These are phyloP conservation scores for Hypanus sabinus DNA, from an alignment of 2,113 vertebrate species.

Conservation along the genomic window DNA sequence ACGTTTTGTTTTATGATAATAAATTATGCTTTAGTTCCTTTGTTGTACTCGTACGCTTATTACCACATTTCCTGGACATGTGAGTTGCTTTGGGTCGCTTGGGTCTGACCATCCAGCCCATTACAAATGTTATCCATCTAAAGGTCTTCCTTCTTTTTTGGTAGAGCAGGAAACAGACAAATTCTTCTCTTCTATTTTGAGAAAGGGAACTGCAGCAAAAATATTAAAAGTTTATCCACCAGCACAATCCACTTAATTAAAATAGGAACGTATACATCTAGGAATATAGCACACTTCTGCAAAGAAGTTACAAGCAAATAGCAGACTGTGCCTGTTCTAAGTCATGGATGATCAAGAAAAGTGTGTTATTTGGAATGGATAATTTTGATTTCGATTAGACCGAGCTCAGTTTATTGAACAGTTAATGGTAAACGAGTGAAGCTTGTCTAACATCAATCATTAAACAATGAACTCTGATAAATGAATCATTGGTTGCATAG, in stretches of 20 bases:
- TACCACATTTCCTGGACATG: too few relatives aligned
- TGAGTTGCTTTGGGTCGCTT: too few relatives aligned
- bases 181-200: not conserved
- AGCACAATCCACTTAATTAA: not conserved
- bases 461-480: constrained; percentile 5
- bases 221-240: not conserved
- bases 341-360: not conserved
- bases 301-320: not conserved
- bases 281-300: not conserved
- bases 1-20: too few relatives aligned
- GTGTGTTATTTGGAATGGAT: not conserved
- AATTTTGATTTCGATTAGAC: not conserved
- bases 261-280: not conserved
- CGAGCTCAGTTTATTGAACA: not conserved
- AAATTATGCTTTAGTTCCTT: too few relatives aligned
- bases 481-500: not conserved
- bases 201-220: not conserved
- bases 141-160: not conserved
- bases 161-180: not conserved
- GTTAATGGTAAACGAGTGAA: too few relatives aligned
- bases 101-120: too few relatives aligned
- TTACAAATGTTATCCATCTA: not conserved
- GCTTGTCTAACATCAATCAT: not conserved
- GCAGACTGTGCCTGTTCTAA: not conserved
- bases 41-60: too few relatives aligned